Base-by-base conservation (phyloP, 2,113 vertebrate genomes). In the Progne subis region DNA sequence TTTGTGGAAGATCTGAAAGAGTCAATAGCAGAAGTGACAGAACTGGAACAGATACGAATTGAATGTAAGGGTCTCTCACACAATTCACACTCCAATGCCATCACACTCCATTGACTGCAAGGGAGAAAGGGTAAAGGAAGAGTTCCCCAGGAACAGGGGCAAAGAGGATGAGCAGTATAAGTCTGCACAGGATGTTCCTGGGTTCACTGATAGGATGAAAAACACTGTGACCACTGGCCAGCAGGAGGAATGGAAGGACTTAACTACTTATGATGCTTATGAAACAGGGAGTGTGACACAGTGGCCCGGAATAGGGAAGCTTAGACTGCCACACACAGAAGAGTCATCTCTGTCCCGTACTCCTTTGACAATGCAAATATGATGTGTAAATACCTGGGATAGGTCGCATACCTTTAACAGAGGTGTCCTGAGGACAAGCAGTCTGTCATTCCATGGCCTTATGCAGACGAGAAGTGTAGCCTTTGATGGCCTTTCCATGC, bases 41-140 rank as follows among this genome's bases (percentile, higher is more conserved):
- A 99, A 97, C 99, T 99, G 98, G 99, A 99, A 92, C 99, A 99
- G 97, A 99, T 99, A 94, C 98, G 99, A 91, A 99, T 99, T 94
- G 99, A 99, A 96, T 99, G 99, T 99, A 98, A 99, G 99, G 11
- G 39, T 76, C 29, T 49, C 65, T 26, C 3, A 29, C 9, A 28
- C 10, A 65, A 70, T 88, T 78, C 61, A 60, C 57, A 47, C 56
- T 81, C 52, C 70, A 67, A 8, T 82, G 57, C 65, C 83, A 67
- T 79, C 57, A 59, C 59, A 57, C 70, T 95, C 60, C 37, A 28
- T 68, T 88, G 70, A 63, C 79, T 87, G 21, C 29, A 18, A 43
- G 34, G n/a, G 34, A 86, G 18, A 80, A 83, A 52, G 29, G 14
- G 16, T 47, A 63, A 80, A 90, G 37, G 24, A 90, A 77, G 6